A percentile compares a stretch with the other conserved stretches of the same genome.
Conservation (phyloP, 2,797 vertebrate genomes). For the Chrosomus eos region DNA sequence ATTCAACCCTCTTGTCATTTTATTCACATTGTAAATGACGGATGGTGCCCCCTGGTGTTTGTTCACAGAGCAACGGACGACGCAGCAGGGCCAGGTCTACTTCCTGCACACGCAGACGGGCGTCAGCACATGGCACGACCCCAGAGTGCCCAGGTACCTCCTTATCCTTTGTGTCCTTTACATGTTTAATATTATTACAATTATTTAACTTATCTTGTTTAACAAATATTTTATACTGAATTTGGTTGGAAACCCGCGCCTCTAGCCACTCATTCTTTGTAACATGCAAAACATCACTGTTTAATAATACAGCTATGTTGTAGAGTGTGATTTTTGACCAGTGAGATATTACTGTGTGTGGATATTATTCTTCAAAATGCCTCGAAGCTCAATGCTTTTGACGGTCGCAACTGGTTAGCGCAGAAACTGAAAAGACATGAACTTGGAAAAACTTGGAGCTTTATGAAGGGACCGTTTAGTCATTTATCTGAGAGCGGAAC, state of each 20-base stretch:
- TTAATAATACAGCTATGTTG: not conserved
- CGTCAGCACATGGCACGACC: slow-evolving; percentile 98
- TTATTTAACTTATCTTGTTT: not conserved
- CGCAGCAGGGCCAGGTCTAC: slow-evolving; percentile 97
- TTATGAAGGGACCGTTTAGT: not conserved
- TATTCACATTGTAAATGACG: not conserved
- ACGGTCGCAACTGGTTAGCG: not conserved
- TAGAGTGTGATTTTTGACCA: not conserved
- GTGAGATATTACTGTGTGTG: not conserved
- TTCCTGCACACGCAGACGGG: slow-evolving; percentile 98
- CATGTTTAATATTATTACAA: not conserved
- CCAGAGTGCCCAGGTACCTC: slow-evolving; percentile 92
- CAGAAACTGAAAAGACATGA: not conserved
- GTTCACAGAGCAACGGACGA: slow-evolving; percentile 94
- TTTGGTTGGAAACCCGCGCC: not conserved
- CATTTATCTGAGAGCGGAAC: not conserved
- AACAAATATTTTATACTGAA: not conserved
- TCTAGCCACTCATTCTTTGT: not conserved
- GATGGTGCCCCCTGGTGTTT: slow-evolving; percentile 9
- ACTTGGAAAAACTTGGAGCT: not conserved
- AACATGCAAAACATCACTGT: not conserved
- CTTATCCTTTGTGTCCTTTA: not conserved
- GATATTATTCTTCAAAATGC: not conserved
- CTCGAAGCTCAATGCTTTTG: not conserved
- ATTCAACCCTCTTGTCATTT: not conserved